Conservation (phyloP, 2,888 invertebrate genomes). For the Campoplex nolae region DNA sequence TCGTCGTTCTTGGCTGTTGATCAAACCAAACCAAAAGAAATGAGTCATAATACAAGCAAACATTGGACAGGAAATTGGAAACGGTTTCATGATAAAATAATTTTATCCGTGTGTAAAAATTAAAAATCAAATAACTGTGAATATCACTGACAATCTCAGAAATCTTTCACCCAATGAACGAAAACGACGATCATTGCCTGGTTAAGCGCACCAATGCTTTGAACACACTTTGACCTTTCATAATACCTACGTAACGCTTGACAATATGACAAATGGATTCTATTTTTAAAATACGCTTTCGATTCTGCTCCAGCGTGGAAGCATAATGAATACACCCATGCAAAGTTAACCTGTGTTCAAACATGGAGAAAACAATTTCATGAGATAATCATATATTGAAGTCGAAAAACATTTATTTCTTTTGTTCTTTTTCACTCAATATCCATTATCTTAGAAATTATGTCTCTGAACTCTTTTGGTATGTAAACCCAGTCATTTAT, state of each 20-base stretch:
- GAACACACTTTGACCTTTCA: conserved; percentile 34
- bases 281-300: conserved; percentile 28
- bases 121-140: not conserved
- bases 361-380: too few species aligned
- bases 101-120: not conserved
- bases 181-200: conserved; percentile 40
- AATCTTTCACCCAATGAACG: conserved; percentile 41
- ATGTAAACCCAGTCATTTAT: not conserved
- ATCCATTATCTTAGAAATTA: not conserved
- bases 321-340: not conserved
- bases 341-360: too few species aligned
- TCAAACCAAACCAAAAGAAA: too few species aligned
- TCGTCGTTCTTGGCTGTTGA: too few species aligned
- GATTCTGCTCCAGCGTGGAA: not conserved
- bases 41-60: too few species aligned
- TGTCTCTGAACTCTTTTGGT: too few species aligned
- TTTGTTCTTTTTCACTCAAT: not conserved
- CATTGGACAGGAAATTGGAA: too few species aligned
- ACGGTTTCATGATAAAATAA: too few species aligned
- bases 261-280: conserved; percentile 8
- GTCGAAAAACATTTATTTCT: not conserved
- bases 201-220: conserved; percentile 21
- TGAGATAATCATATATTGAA: too few species aligned
- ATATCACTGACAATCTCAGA: conserved; percentile 8
- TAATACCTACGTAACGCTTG: conserved; percentile 39